A percentile compares a stretch with the other conserved stretches of the same genome.
These are phyloP conservation scores for Atlantisia rogersi DNA, from an alignment of 2,113 vertebrate species.

Conservation along the genomic window DNA sequence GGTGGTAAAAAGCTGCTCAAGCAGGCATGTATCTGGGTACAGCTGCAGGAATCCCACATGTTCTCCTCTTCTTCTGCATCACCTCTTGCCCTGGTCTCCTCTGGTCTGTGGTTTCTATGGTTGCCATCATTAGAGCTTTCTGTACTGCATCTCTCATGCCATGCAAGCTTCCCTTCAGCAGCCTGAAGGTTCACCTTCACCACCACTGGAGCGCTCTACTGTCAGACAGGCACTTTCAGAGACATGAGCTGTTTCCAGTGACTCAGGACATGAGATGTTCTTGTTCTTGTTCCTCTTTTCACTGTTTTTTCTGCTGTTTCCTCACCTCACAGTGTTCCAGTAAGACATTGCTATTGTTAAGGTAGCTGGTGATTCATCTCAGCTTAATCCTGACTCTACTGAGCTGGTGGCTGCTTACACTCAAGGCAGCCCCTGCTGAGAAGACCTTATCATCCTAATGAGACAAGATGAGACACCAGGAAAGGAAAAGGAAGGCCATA, in stretches of 20 bases:
- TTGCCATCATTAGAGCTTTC: fast-evolving
- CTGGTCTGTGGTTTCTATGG: neutral
- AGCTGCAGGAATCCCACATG: neutral
- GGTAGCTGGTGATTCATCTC: neutral
- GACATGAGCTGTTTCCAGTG: neutral
- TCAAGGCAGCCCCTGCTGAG: neutral
- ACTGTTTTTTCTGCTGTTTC: neutral
- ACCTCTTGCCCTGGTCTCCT: neutral
- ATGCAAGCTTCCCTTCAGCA: neutral
- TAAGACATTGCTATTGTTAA: neutral
- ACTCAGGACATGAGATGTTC: neutral
- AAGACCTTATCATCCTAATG: neutral
- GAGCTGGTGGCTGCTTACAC: neutral
- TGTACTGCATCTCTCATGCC: neutral
- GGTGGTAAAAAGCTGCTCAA: neutral
- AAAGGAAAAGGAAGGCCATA: neutral
- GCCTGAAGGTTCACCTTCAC: neutral
- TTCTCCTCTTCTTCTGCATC: neutral
- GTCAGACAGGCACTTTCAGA: neutral
- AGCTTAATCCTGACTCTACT: neutral
- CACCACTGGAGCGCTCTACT: neutral
- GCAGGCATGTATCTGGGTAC: neutral
- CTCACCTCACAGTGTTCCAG: neutral
- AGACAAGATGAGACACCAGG: neutral
- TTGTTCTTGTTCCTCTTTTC: neutral